Percentiles rank a stretch among this genome's conserved stretches.
Evolutionary conservation across 2,113 vertebrate genomes (phyloP).

Genomic region (Irena cyanogastra): DNA sequence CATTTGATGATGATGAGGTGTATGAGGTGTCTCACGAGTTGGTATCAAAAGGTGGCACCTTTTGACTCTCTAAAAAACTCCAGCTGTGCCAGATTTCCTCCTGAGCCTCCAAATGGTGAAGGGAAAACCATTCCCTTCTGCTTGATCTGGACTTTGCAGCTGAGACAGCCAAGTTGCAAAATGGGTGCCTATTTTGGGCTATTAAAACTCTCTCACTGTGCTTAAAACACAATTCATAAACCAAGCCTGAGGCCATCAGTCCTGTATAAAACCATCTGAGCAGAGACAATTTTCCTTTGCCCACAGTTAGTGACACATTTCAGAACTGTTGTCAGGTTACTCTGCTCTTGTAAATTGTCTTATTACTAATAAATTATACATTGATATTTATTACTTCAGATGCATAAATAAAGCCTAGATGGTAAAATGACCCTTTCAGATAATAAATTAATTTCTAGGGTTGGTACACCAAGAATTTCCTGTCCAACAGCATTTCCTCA

Average conservation of each 20-base stretch:
- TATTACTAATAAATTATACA: neutral
- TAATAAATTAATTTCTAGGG: neutral
- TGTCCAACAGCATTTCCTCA: neutral
- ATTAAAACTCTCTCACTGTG: neutral
- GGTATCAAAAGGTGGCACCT: neutral
- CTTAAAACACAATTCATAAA: neutral
- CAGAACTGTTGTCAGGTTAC: neutral
- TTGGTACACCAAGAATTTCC: neutral
- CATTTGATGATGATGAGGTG: neutral
- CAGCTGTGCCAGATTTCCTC: neutral
- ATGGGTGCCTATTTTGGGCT: neutral
- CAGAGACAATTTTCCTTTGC: neutral
- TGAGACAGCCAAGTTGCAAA: neutral
- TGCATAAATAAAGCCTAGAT: neutral
- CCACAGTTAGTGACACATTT: neutral
- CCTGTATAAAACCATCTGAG: neutral
- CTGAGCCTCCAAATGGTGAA: neutral
- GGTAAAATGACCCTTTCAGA: neutral
- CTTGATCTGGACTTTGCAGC: neutral
- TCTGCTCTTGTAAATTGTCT: neutral
- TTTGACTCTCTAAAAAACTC: neutral
- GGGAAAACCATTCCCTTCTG: neutral
- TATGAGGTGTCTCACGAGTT: neutral
- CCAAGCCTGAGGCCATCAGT: neutral
- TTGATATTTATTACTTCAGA: neutral